phyloP scores from a whole-genome alignment of 1,140 invertebrate genomes.

The Spodoptera litura region DNA sequence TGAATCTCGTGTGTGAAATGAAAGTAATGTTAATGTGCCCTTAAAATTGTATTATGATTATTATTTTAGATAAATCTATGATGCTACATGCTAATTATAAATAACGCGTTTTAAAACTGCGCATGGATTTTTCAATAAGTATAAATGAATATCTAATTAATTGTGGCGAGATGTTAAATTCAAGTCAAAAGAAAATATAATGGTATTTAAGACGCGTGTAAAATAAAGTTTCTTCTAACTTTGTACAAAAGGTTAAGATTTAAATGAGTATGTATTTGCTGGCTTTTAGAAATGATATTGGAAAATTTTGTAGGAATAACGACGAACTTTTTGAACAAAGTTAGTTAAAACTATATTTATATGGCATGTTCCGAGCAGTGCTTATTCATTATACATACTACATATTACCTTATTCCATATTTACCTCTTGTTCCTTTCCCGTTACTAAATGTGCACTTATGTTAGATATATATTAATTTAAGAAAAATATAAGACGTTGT shows the following conservation, averaged over 20 bases:
- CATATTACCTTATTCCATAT: constrained; percentile 9
- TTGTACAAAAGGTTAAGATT: constrained; percentile 29
- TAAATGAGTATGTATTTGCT: constrained; percentile 10
- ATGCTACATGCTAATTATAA: constrained; percentile 9
- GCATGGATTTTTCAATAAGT: not conserved
- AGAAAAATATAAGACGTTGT: constrained; percentile 41
- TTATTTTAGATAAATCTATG: constrained; percentile 40
- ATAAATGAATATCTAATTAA: not conserved
- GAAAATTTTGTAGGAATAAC: not conserved
- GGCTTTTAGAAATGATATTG: no score
- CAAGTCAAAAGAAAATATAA: not conserved
- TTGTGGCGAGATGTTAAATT: no score
- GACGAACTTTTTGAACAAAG: constrained; percentile 36
- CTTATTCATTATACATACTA: not conserved
- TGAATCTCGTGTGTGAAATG: constrained; percentile 57
- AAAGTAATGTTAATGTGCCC: constrained; percentile 65
- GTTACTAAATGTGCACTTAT: constrained; percentile 42
- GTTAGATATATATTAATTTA: constrained; percentile 35
- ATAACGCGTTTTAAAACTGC: constrained; percentile 9
- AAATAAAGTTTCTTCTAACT: constrained; percentile 40
- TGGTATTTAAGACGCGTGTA: constrained; percentile 20
- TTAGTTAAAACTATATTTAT: constrained; percentile 21
- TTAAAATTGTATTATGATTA: constrained; percentile 54
- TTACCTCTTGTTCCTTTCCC: constrained; percentile 28
- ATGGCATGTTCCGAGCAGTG: constrained; percentile 20